phyloP scores from a whole-genome alignment of 1,140 invertebrate species.

The Riptortus pedestris region DNA sequence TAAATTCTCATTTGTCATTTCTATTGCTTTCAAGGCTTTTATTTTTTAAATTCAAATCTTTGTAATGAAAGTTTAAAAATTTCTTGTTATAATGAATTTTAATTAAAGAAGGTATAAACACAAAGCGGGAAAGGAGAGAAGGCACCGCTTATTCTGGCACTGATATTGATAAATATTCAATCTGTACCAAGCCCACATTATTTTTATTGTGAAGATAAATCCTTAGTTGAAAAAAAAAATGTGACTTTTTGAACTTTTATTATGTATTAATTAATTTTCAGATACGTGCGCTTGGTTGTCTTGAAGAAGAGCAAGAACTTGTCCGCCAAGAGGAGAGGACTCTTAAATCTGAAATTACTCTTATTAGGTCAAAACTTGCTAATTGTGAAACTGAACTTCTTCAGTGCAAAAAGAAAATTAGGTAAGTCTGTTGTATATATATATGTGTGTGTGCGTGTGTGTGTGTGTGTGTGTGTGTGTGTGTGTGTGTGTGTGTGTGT shows the following conservation, averaged over 20 bases:
- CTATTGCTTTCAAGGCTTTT: too few relatives aligned
- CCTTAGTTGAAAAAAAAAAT: too few relatives aligned
- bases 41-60: too few relatives aligned
- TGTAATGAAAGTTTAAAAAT: too few relatives aligned
- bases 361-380: constrained; percentile 68
- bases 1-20: constrained; percentile 35
- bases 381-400: constrained; percentile 80
- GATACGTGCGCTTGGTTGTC: constrained; percentile 62
- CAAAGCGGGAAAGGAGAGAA: too few relatives aligned
- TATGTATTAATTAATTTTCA: constrained; percentile 34
- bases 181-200: too few relatives aligned
- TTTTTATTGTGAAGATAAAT: too few relatives aligned
- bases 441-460: not conserved
- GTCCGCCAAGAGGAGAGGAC: constrained; percentile 79
- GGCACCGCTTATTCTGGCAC: too few relatives aligned
- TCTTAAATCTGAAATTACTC: constrained; percentile 69
- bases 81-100: too few relatives aligned
- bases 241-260: too few relatives aligned
- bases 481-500: not conserved
- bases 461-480: not conserved
- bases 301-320: constrained; percentile 79
- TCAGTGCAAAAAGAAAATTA: constrained; percentile 80
- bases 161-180: too few relatives aligned
- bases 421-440: constrained; percentile 41
- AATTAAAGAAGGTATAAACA: too few relatives aligned